Conservation (phyloP, 2,888 invertebrate genomes). For the Drosophila atripex region DNA sequence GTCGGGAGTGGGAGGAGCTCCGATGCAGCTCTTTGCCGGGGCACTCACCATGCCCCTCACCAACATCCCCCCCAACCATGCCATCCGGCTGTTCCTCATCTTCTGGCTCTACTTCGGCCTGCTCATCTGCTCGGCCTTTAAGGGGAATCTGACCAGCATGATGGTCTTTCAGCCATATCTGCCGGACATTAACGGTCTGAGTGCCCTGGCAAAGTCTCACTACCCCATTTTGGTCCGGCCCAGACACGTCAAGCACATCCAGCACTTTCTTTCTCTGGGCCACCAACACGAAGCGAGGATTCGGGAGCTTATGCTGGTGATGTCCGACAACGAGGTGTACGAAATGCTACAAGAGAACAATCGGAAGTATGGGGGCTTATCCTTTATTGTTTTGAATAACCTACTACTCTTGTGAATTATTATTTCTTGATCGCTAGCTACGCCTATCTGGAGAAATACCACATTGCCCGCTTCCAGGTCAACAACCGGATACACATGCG, state of each 20-base stretch:
- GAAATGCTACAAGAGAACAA: constrained; percentile 83
- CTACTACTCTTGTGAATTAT: background rate
- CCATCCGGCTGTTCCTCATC: constrained; percentile 73
- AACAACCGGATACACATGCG: constrained; percentile 68
- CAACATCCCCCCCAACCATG: constrained; percentile 43
- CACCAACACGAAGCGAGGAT: constrained; percentile 68
- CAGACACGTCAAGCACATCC: constrained; percentile 83
- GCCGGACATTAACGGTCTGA: constrained; percentile 79
- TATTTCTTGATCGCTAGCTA: constrained; percentile 3
- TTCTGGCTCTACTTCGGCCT: constrained; percentile 82
- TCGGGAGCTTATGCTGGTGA: constrained; percentile 81
- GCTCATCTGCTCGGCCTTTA: constrained; percentile 81
- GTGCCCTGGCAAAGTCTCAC: constrained; percentile 70
- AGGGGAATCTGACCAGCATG: constrained; percentile 82
- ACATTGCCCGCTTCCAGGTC: constrained; percentile 80
- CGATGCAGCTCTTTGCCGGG: constrained; percentile 68
- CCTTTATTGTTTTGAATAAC: too few species aligned
- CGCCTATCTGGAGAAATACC: constrained; percentile 85
- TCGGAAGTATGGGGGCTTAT: constrained; percentile 75
- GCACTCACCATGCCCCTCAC: constrained; percentile 71
- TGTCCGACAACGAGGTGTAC: constrained; percentile 84
- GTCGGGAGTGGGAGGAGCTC: constrained; percentile 6
- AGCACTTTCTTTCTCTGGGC: constrained; percentile 82
- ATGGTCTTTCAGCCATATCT: constrained; percentile 77
- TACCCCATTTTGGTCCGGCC: constrained; percentile 82